These are phyloP conservation scores for Hippocampus mohnikei DNA, from an alignment of 2,113 vertebrate species.

Conservation along the genomic window DNA sequence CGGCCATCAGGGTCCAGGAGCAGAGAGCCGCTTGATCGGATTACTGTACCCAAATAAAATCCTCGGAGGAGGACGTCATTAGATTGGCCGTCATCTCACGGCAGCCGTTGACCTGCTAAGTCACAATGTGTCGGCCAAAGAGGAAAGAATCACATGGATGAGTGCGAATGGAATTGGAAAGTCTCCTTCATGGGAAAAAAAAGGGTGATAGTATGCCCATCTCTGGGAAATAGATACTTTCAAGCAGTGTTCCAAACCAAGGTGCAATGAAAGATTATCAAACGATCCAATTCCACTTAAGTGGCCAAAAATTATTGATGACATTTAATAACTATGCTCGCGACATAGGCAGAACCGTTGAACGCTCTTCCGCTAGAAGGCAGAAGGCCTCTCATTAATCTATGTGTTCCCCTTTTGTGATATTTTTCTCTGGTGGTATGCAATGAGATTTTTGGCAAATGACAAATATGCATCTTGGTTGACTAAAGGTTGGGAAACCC, in stretches of 20 bases:
- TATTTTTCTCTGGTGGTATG: too few relatives aligned
- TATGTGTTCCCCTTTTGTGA: too few relatives aligned
- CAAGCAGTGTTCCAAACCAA: background rate
- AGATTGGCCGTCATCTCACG: slow-evolving; percentile 72
- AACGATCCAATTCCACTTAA: background rate
- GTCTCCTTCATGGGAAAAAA: background rate
- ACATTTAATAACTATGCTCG: too few relatives aligned
- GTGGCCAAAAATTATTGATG: background rate
- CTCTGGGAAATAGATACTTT: background rate
- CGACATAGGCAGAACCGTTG: too few relatives aligned
- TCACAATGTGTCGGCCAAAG: slow-evolving; percentile 58
- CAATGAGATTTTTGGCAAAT: too few relatives aligned
- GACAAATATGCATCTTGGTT: too few relatives aligned
- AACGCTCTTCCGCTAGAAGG: too few relatives aligned
- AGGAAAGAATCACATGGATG: background rate
- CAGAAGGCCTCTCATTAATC: too few relatives aligned
- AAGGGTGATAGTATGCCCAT: background rate
- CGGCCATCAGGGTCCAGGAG: slow-evolving; percentile 28
- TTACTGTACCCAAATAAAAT: slow-evolving; percentile 87
- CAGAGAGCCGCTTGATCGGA: slow-evolving; percentile 35
- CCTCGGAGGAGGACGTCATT: slow-evolving; percentile 69
- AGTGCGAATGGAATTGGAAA: background rate
- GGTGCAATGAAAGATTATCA: background rate
- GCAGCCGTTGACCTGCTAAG: slow-evolving; percentile 88
- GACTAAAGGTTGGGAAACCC: too few relatives aligned